Base-by-base conservation (phyloP, 2,113 vertebrate genomes). In the Sander vitreus region DNA sequence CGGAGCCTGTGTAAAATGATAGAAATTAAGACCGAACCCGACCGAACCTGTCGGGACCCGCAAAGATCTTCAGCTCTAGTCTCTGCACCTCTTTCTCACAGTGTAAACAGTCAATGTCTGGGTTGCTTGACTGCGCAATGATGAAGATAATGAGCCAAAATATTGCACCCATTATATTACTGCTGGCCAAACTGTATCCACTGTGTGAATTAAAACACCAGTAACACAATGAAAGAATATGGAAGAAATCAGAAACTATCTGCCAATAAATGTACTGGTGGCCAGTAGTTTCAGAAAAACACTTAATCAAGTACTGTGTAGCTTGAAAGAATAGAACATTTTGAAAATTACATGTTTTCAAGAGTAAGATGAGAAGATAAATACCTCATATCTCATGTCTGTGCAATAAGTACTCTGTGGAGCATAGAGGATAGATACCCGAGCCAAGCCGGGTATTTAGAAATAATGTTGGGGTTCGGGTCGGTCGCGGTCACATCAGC, bases 131-230 rank as follows among this genome's bases (percentile, higher is more conserved):
- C 15, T 39, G 19, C 9, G 45, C 8, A 39, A 18, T 39, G 45
- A 59, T 73, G 45, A 74, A 23, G 47, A 21, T 64, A 78, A 80
- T 63, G 58, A 45, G 45, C 15, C 23, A 47, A 23, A 66, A 74
- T 59, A 71, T 39, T 60, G 54, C 18, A 60, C 15, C 30, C 7
- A 10, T 54, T 18, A 72, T 27, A 19, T 51, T 48, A 53, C 23
- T 23, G 39, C 55, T 25, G 7, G 30, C 47, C 55, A 3, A 6
- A 15, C 48, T 67, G 13, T 4, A 47, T 70, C 21, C 21, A 51
- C 19, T 23, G 30, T 43, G 39, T 45, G 58, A 78, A 51, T n/a
- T 6, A 47, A 76, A 65, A 12, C 45, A 60, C 21, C 0, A 19
- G 7, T 14, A 23, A 64, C 6, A 33, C 30, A 11, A 10, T 54